These are phyloP conservation scores for Aegotheles bennettii DNA, from an alignment of 2,113 vertebrate species.

Conservation along the genomic window DNA sequence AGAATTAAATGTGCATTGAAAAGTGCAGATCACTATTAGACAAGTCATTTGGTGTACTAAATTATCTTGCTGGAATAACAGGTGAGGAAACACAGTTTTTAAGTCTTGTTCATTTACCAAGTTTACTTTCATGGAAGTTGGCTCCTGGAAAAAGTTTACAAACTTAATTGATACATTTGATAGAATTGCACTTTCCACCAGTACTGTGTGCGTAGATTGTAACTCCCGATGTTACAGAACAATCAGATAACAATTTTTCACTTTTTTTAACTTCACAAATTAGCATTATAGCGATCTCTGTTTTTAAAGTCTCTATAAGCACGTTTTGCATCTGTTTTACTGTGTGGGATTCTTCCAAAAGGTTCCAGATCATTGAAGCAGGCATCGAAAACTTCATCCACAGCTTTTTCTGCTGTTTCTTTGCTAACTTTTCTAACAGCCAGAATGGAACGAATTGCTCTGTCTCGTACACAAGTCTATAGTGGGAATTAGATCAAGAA, in stretches of 20 bases:
- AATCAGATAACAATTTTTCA: not conserved
- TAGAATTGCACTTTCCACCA: not conserved
- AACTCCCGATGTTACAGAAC: not conserved
- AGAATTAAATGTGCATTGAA: not conserved
- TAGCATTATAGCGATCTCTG: slow-evolving; percentile 85
- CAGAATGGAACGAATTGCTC: slow-evolving; percentile 90
- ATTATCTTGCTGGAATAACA: not conserved
- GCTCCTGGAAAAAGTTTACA: not conserved
- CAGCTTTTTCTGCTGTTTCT: slow-evolving; percentile 84
- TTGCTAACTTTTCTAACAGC: slow-evolving; percentile 87
- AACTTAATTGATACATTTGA: not conserved
- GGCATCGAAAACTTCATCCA: slow-evolving; percentile 90
- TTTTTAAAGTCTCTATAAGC: slow-evolving; percentile 86
- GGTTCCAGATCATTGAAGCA: slow-evolving; percentile 94
- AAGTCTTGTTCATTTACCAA: not conserved
- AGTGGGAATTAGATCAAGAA: not conserved
- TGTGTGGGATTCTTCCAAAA: slow-evolving; percentile 91
- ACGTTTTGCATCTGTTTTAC: slow-evolving; percentile 80
- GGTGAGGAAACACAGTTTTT: not conserved
- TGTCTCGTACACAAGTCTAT: slow-evolving; percentile 87
- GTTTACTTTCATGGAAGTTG: not conserved
- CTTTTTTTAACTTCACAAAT: slow-evolving; percentile 74
- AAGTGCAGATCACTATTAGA: not conserved
- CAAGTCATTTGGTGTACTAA: not conserved
- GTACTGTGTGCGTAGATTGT: not conserved